These are phyloP conservation scores for Diacarnus erythraeanus DNA, from an alignment of 37 sponge, comb jelly and placozoan species.

Conservation along the genomic window DNA sequence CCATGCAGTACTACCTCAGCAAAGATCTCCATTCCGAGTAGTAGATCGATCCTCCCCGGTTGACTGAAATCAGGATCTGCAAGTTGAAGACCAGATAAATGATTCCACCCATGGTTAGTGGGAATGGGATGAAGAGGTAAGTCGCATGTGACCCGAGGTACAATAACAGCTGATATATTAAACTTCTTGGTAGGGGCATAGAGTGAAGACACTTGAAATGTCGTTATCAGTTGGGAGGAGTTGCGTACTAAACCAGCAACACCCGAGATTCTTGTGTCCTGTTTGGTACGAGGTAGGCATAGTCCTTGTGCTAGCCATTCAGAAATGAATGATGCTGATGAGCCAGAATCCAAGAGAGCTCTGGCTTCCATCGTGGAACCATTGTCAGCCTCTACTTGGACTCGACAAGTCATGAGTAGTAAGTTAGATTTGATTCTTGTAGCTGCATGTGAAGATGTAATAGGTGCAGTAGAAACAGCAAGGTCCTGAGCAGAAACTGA, in stretches of 20 bases:
- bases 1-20: conserved; percentile 28
- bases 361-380: too few relatives aligned
- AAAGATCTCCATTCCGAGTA: conserved; percentile 27
- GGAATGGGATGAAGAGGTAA: conserved; percentile 23
- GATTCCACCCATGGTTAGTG: conserved; percentile 13
- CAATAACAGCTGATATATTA: conserved; percentile 31
- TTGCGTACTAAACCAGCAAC: not conserved
- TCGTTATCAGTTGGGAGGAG: not conserved
- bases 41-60: conserved; percentile 34
- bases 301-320: not conserved
- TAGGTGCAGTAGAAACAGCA: not conserved
- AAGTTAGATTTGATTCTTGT: not conserved
- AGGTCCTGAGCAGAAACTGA: too few relatives aligned
- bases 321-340: not conserved
- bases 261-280: not conserved
- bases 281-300: not conserved
- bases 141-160: conserved; percentile 37
- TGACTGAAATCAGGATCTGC: too few relatives aligned
- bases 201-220: not conserved
- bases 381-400: not conserved
- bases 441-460: not conserved
- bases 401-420: not conserved
- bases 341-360: conserved; percentile 1
- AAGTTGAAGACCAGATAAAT: not conserved
- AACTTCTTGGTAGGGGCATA: not conserved